Conservation (phyloP, 2,113 vertebrate genomes). For the Peucedramus taeniatus region DNA sequence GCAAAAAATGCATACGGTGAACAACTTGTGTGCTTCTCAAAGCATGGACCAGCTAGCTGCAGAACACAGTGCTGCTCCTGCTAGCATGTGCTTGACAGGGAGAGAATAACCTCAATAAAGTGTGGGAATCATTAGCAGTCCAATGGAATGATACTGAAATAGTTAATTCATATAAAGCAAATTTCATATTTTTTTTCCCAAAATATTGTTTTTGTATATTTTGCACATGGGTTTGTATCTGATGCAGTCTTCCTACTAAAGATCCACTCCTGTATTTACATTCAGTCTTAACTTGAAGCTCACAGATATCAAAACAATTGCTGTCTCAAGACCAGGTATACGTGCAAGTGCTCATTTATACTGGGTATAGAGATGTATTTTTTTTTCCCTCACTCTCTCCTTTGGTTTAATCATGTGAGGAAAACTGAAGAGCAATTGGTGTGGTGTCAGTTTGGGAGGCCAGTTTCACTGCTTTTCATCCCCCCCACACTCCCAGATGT, state of each 20-base stretch:
- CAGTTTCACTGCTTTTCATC: background rate
- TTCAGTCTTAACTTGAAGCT: background rate
- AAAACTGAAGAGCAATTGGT: background rate
- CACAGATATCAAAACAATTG: background rate
- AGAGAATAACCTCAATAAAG: conserved; percentile 22
- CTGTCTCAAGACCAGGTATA: background rate
- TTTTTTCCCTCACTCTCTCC: background rate
- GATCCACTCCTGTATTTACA: background rate
- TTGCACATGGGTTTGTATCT: background rate
- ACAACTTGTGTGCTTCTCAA: conserved; percentile 43
- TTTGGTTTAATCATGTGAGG: background rate
- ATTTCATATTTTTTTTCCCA: background rate
- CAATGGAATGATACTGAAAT: background rate
- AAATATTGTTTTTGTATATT: background rate
- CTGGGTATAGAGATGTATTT: too few relatives aligned
- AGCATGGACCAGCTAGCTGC: conserved; percentile 4
- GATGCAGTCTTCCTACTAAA: background rate
- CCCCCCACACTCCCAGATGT: background rate
- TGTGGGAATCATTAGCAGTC: conserved; percentile 4
- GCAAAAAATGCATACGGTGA: conserved; percentile 26
- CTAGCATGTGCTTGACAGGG: background rate
- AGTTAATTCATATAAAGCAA: background rate
- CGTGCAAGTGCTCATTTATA: background rate
- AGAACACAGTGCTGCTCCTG: conserved; percentile 20
- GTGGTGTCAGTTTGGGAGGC: background rate